Base-by-base conservation (phyloP, 2,797 vertebrate genomes). In the Peromyscus eremicus region DNA sequence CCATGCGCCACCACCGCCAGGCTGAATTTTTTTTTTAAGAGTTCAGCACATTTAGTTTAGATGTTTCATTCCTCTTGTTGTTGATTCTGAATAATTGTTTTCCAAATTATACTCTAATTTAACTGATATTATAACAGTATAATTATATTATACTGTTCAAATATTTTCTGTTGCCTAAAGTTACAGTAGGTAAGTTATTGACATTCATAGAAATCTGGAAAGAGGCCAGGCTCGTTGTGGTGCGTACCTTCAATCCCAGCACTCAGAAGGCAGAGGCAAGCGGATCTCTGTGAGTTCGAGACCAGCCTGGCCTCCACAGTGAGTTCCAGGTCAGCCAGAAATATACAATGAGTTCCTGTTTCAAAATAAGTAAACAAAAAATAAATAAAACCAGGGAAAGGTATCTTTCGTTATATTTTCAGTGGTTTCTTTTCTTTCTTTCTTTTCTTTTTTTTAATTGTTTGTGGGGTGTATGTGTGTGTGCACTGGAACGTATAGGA, bases 21-120 rank as follows among this genome's bases (percentile, higher is more conserved):
- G 21, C 21, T 75, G 23, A 75, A 40, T n/a, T 34, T 34, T 37
- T 75, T 87, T 96, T 94, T 57, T 75, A 96, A 94, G 87, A 83
- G 77, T 40, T 91, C 27, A 92, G 32, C 11, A 13, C n/a, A 79
- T 85, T 21, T 60, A 75, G 37, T 83, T 96, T 89, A 92, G 89
- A 84, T 82, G 37, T n/a, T 84, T 76, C 60, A 94, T 27, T n/a
- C 77, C 73, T 34, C 83, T 92, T 87, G 14, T 62, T 64, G 40
- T 84, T 34, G 16, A 84, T 66, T 84, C 60, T 84, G 60, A 66
- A 66, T 83, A 66, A 64, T 66, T 66, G 34, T 84, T 62, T 68
- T 68, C 62, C 29, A 68, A 85, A 84, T 84, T 84, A 64, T 83
- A 43, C 27, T 64, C 37, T 25, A 81, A 57, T 57, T 64, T 83